Base-by-base conservation (phyloP, 2,888 invertebrate genomes). In the Synergus umbraculus region DNA sequence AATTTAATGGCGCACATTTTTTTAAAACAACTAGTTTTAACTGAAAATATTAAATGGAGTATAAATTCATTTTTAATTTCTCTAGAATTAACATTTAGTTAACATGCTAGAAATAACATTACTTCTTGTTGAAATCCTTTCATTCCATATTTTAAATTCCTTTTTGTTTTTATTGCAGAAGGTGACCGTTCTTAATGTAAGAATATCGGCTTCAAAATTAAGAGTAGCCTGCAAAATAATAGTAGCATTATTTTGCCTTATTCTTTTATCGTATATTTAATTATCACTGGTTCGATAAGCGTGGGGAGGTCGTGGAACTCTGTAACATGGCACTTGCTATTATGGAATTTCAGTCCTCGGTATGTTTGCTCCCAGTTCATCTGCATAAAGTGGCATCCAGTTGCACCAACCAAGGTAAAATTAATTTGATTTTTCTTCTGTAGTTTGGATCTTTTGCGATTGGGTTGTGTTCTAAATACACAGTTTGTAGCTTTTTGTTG, bases 401-500 rank as follows among this genome's bases (percentile, higher is more conserved):
- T 93, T 99, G 99, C 81, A 95, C 94, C 44, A 99, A 93, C 87
- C 95, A 95, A 0, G 99, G 98, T 29, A 98, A 93, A 1, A 96
- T 94, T 79, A 99, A 93, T 92, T 97, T 98, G 65, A 99, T 93
- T 92, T 99, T 99, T 86, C 98, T 94, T 79, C 99, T 93, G 92
- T 99, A 99, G 86, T 96, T 96, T 0, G 97, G 94, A 93, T 97
- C 98, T 58, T 94, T 93, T 0, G 96, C 95, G 0, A 99, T 92
- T 0, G 99, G 98, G 93, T 99, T 99, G 49, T 96, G 94, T 91
- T 99, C 99, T 87, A 99, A 92, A 92, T 99, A 99, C 76, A 99
- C 95, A 0, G 99, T 99, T 76, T 93, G 92, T 7, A 97, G 91
- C 67, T 95, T 95, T 87, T 94, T 95, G 92, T 96, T 96, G 0